Base-by-base conservation (phyloP, 2,888 invertebrate genomes). In the Chrysotoxum bicinctum region DNA sequence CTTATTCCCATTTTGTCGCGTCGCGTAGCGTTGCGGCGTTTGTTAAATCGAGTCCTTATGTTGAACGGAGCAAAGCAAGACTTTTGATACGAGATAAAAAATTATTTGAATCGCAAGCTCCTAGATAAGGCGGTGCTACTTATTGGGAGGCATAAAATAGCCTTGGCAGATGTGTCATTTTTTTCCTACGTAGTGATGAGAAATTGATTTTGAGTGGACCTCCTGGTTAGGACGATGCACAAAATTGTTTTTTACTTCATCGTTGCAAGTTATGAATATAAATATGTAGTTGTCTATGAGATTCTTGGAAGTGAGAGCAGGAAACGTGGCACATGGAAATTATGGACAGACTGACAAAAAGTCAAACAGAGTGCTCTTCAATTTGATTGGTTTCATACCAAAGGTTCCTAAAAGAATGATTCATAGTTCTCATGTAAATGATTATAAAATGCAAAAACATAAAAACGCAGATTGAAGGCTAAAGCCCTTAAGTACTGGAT, bases 181-280 rank as follows among this genome's bases (percentile, higher is more conserved):
- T 21, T 48, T 8, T n/a, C n/a, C n/a, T n/a, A n/a, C n/a, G 2
- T 74, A 58, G 74, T 66, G 50, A 76, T 66, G 70, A 69, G 21
- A 37, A 48, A 83, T 83, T 58, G 74, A 78, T 79, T 83, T 64
- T 58, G 50, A 70, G 35, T 52, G 70, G 78, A 78, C 83, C 78
- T 54, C 83, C 78, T 82, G 45, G 66, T 26, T 43, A 45, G 56
- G 3, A 50, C 21, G 10, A 32, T n/a, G 10, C 1, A 43, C 4
- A 21, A 62, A 30, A 26, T 43, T n/a, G 37, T 14, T 45, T 30
- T 64, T 45, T 64, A 7, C 26, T 45, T 26, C n/a, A n/a, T 26
- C 0, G 19, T 21, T 19, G 48, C 14, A 26, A 43, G 43, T 62
- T 62, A 43, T 43, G 62, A 58, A 58, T 58, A 21, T 37, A 58